Evolutionary conservation across 2,888 invertebrate genomes (phyloP).

Genomic region (Scaptomyza reducta): DNA sequence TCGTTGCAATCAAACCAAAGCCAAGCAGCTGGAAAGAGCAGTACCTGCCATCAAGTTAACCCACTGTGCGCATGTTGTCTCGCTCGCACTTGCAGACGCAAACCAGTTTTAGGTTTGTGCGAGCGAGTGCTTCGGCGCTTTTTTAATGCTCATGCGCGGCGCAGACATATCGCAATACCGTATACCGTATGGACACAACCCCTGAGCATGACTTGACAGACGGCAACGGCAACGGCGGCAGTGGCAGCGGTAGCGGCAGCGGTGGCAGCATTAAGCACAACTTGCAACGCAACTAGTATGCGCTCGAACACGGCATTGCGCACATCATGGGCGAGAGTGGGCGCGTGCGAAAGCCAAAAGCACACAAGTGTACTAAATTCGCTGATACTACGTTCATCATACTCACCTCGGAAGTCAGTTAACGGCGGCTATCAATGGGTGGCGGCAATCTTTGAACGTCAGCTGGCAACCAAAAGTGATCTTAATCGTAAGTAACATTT

Average conservation of each 20-base stretch:
- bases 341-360: slow-evolving; percentile 65
- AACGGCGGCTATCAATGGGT: slow-evolving; percentile 1
- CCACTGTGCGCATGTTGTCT: slow-evolving; percentile 41
- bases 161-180: slow-evolving; percentile 13
- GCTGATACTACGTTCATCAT: slow-evolving; percentile 4
- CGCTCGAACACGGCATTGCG: slow-evolving; percentile 83
- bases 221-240: slow-evolving; percentile 4
- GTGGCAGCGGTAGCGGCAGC: slow-evolving; percentile 15
- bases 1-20: slow-evolving; percentile 36
- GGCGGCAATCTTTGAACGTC: slow-evolving; percentile 18
- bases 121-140: slow-evolving; percentile 18
- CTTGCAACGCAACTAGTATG: slow-evolving; percentile 83
- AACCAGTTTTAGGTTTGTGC: slow-evolving; percentile 59
- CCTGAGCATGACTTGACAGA: not conserved
- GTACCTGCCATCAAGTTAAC: slow-evolving; percentile 24
- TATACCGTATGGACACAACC: slow-evolving; percentile 14
- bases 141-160: slow-evolving; percentile 68
- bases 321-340: slow-evolving; percentile 82
- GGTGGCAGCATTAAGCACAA: slow-evolving; percentile 55
- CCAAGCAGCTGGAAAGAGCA: slow-evolving; percentile 62
- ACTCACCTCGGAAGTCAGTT: slow-evolving; percentile 11
- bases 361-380: slow-evolving; percentile 13
- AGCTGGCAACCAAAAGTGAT: slow-evolving; percentile 17
- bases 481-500: slow-evolving; percentile 29
- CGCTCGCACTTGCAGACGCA: slow-evolving; percentile 40